These are phyloP conservation scores for Papilio polytes DNA, from an alignment of 1,140 invertebrate species.

Conservation along the genomic window DNA sequence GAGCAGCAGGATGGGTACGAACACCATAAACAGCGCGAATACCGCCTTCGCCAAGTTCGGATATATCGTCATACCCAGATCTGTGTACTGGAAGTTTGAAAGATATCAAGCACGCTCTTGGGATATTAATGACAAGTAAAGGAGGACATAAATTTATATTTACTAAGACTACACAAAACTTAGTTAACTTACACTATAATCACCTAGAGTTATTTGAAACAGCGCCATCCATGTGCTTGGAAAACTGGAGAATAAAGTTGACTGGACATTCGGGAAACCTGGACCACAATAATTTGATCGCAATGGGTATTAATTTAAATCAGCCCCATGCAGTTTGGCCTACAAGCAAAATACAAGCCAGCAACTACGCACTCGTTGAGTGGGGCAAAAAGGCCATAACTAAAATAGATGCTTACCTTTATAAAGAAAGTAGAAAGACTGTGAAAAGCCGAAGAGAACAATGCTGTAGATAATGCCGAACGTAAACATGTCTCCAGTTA, in stretches of 20 bases:
- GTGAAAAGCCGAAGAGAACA: slow-evolving; percentile 96
- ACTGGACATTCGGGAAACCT: slow-evolving; percentile 92
- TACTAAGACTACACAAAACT: neutral
- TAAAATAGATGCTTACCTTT: slow-evolving; percentile 83
- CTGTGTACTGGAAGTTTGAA: slow-evolving; percentile 91
- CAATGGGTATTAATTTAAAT: no score
- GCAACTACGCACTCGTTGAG: neutral
- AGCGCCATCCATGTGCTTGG: slow-evolving; percentile 98
- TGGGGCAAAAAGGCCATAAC: neutral
- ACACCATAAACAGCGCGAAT: slow-evolving; percentile 98
- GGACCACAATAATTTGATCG: slow-evolving; percentile 42
- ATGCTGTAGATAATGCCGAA: slow-evolving; percentile 98
- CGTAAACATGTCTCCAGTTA: slow-evolving; percentile 98
- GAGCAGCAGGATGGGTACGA: slow-evolving; percentile 97
- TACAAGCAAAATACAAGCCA: no score
- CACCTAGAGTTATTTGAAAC: slow-evolving; percentile 98
- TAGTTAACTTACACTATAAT: slow-evolving; percentile 93
- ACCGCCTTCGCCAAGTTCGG: slow-evolving; percentile 96
- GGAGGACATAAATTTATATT: neutral
- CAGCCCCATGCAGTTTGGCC: no score
- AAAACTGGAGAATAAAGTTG: slow-evolving; percentile 93
- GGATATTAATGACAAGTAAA: no score
- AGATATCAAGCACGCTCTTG: neutral
- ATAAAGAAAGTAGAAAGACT: slow-evolving; percentile 98
- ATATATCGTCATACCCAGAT: slow-evolving; percentile 95